Evolutionary conservation across 2,888 invertebrate species (phyloP), one percentile per base, ranked within the genome.

Genomic region (Pecten maximus): DNA sequence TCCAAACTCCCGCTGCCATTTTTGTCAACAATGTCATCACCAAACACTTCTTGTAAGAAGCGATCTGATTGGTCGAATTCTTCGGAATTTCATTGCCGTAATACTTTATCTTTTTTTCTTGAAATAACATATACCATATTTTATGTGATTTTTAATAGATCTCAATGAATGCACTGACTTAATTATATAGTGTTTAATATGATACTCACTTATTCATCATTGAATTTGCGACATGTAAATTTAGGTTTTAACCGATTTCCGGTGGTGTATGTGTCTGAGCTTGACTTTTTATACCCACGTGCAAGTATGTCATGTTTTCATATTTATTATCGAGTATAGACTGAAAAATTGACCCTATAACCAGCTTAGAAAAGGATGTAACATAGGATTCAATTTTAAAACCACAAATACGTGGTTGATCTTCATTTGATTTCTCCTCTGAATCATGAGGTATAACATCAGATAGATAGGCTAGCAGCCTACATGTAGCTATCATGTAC

Each of bases 21-120:
- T 95, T 93, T 93, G 92, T 94, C 94, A 94, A 94, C 94, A 94
- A 93, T 74, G 88, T 88, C 90, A 88, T 89, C 54, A 35, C 92
- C 92, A 91, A 90, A 89, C 35, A 39, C 3, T 2, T 28, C 90
- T 87, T 92, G 93, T 91, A 89, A 94, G 39, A 40, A 23, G 19
- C 0, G 0, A 23, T 90, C 40, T 93, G 92, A 94, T 94, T 94
- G 94, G 94, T n/a, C 89, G 48, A 87, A 16, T 86, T 74, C 74
- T 74, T 74, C 28, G 74, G 23, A 23, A 35, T 35, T 35, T 35
- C 23, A 74, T 35, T 74, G 74, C 35, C 35, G 74, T 74, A 74
- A 74, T 74, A 74, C 15, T 74, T 74, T 74, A 74, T 74, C 35
- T 74, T 28, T 74, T 74, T 44, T 74, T 74, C 28, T 28, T 54